phyloP scores from a whole-genome alignment of 2,113 vertebrate genomes.

The Hydrochoerus hydrochaeris region DNA sequence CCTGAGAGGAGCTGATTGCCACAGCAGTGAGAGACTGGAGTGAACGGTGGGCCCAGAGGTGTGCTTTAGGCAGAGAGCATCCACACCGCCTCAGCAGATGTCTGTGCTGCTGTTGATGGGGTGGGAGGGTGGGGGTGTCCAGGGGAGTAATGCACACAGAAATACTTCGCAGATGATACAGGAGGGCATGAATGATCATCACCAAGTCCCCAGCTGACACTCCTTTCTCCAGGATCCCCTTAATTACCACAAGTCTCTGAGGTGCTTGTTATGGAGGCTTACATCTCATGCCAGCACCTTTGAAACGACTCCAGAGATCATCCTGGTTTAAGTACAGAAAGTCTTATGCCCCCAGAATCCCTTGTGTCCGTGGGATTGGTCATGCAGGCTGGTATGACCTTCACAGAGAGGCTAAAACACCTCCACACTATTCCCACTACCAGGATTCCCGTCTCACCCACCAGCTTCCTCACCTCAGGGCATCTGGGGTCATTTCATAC shows the following conservation, averaged over 20 bases:
- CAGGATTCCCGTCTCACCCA: fast-evolving
- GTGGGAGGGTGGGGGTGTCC: fast-evolving
- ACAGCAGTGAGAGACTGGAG: fast-evolving
- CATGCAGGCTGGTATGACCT: not conserved
- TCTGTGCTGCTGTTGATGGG: fast-evolving
- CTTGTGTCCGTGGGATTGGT: not conserved
- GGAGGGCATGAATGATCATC: fast-evolving
- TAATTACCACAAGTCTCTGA: not conserved
- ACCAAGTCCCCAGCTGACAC: not conserved
- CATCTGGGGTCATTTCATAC: not conserved
- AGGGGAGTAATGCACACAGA: not conserved
- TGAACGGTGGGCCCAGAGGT: fast-evolving
- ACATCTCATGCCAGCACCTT: not conserved
- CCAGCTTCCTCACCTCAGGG: fast-evolving
- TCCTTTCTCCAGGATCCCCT: not conserved
- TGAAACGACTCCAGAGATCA: not conserved
- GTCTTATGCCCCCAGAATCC: fast-evolving
- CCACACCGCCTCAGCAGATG: fast-evolving
- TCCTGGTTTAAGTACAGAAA: not conserved
- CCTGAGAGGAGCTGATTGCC: not conserved
- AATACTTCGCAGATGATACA: not conserved
- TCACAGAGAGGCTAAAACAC: not conserved
- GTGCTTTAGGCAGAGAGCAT: fast-evolving
- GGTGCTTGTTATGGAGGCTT: not conserved
- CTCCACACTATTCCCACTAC: fast-evolving